Percentiles rank a stretch among this genome's conserved stretches.
Evolutionary conservation across 2,888 invertebrate genomes (phyloP).

Genomic region (Melinaea menophilus): DNA sequence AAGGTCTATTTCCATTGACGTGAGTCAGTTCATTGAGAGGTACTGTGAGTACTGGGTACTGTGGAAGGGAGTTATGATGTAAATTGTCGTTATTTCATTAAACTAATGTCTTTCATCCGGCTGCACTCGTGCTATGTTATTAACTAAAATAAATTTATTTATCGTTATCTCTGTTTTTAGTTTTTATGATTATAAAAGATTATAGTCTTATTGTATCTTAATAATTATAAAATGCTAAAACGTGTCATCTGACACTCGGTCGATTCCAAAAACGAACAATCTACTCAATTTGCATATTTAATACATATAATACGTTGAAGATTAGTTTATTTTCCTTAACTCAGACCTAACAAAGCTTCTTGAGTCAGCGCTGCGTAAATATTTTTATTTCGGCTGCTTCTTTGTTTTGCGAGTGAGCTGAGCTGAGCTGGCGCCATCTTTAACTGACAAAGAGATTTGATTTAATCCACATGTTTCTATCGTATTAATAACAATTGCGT

Average conservation of each 20-base stretch:
- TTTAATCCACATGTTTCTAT: slow-evolving; percentile 52
- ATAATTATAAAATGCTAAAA: neutral
- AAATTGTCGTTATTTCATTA: slow-evolving; percentile 66
- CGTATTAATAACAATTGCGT: slow-evolving; percentile 11
- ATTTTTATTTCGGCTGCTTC: slow-evolving; percentile 71
- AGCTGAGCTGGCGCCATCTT: slow-evolving; percentile 41
- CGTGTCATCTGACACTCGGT: neutral
- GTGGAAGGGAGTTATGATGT: slow-evolving; percentile 42
- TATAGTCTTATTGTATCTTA: neutral
- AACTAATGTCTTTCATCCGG: slow-evolving; percentile 64
- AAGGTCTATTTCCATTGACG: slow-evolving; percentile 69
- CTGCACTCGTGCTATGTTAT: slow-evolving; percentile 42
- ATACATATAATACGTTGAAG: slow-evolving; percentile 45
- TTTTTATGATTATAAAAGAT: slow-evolving; percentile 27
- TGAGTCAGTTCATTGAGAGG: slow-evolving; percentile 70
- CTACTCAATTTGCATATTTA: slow-evolving; percentile 10
- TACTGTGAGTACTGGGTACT: slow-evolving; percentile 24
- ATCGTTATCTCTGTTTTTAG: slow-evolving; percentile 35
- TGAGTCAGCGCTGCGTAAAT: slow-evolving; percentile 73
- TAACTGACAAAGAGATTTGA: slow-evolving; percentile 58
- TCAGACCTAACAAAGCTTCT: slow-evolving; percentile 67
- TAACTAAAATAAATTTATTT: slow-evolving; percentile 19
- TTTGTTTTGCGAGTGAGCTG: slow-evolving; percentile 74
- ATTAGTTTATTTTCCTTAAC: slow-evolving; percentile 62
- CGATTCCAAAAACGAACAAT: neutral